These are phyloP conservation scores for Conops quadrifasciatus DNA, from an alignment of 2,888 invertebrate species.

Conservation along the genomic window DNA sequence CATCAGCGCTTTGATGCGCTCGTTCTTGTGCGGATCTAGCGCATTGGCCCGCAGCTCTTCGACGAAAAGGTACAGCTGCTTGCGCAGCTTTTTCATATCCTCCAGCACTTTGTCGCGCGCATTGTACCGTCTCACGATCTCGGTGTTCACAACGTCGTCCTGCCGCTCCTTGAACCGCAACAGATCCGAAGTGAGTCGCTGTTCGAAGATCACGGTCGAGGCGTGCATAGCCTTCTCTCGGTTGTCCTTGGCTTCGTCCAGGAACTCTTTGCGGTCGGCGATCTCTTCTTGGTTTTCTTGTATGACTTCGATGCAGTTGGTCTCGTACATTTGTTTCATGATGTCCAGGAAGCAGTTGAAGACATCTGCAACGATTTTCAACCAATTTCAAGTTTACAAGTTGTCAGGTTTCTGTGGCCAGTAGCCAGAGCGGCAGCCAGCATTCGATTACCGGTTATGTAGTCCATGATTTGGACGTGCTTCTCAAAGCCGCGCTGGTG, in stretches of 20 bases:
- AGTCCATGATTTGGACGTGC: conserved; percentile 55
- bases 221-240: conserved; percentile 56
- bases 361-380: conserved; percentile 43
- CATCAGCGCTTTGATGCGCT: conserved; percentile 51
- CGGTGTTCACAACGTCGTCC: conserved; percentile 51
- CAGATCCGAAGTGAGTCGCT: conserved; percentile 51
- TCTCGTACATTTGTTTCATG: conserved; percentile 51
- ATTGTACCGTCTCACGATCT: conserved; percentile 54
- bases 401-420: too few relatives aligned
- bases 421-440: too few relatives aligned
- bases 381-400: too few relatives aligned
- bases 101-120: conserved; percentile 51
- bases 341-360: conserved; percentile 48
- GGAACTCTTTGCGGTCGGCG: conserved; percentile 43
- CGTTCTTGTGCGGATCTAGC: conserved; percentile 55
- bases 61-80: conserved; percentile 51
- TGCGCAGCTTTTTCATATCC: conserved; percentile 54
- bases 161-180: conserved; percentile 51
- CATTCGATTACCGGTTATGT: conserved; percentile 53
- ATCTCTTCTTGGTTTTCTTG: conserved; percentile 53
- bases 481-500: conserved; percentile 49
- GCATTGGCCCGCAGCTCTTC: conserved; percentile 48
- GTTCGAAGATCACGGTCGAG: conserved; percentile 49
- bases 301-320: conserved; percentile 51
- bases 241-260: conserved; percentile 47